Conservation (phyloP, 2,797 vertebrate species). For the Chaunax sp. region DNA sequence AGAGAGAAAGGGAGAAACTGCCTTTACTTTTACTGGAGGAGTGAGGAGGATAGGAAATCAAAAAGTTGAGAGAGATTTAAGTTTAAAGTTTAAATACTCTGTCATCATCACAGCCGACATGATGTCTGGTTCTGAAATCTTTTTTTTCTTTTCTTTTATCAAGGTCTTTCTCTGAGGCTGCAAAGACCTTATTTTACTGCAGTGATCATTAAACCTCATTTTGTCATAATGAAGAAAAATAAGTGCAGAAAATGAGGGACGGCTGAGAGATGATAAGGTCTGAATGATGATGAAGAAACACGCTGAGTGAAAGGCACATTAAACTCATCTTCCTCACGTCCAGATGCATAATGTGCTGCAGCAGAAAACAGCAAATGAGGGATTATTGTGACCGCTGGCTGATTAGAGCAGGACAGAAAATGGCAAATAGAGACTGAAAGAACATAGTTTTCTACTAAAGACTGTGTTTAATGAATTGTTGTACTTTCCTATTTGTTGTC, state of each 20-base stretch:
- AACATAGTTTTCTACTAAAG: too few relatives aligned
- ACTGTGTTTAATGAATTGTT: too few relatives aligned
- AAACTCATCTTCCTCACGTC: neutral
- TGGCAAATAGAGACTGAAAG: too few relatives aligned
- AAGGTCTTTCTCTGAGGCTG: neutral
- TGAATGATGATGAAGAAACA: too few relatives aligned
- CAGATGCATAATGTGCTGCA: neutral
- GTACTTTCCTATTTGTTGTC: too few relatives aligned
- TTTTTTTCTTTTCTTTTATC: neutral
- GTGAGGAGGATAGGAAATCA: too few relatives aligned
- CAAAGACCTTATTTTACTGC: conserved; percentile 27
- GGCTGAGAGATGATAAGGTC: neutral
- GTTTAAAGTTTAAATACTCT: too few relatives aligned
- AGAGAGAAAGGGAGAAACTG: too few relatives aligned
- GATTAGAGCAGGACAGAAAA: neutral
- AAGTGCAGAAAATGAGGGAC: conserved; percentile 16
- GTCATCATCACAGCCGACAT: neutral
- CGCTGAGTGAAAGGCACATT: conserved; percentile 18
- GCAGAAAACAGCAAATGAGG: neutral
- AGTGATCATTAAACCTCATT: conserved; percentile 28
- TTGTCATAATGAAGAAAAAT: conserved; percentile 11
- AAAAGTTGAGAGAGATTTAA: too few relatives aligned
- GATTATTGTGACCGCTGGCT: neutral
- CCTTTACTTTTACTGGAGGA: neutral
- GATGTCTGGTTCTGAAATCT: neutral